phyloP scores from a whole-genome alignment of 2,888 invertebrate species.

The Lymantria dispar region DNA sequence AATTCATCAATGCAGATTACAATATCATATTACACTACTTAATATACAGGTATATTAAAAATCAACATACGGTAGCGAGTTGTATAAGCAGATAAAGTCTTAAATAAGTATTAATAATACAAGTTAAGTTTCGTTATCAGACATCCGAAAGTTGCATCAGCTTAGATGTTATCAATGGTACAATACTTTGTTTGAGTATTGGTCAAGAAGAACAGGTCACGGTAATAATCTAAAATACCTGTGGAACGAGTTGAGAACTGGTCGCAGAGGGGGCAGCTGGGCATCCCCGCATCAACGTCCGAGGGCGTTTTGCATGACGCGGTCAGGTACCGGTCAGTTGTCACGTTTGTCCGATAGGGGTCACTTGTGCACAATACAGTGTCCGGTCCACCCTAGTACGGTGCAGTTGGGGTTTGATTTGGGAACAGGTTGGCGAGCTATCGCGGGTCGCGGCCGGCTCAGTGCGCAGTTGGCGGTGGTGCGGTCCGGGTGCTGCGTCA shows the following conservation, averaged over 20 bases:
- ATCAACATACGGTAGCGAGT: constrained; percentile 12
- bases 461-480: constrained; percentile 60
- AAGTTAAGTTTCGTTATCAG: constrained; percentile 21
- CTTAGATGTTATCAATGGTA: constrained; percentile 41
- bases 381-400: constrained; percentile 58
- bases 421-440: constrained; percentile 48
- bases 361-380: constrained; percentile 69
- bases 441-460: constrained; percentile 25
- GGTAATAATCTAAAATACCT: constrained; percentile 63
- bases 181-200: constrained; percentile 38
- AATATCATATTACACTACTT: constrained; percentile 5
- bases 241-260: constrained; percentile 64
- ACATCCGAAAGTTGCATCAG: constrained; percentile 23
- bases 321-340: constrained; percentile 66
- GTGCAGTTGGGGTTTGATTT: constrained; percentile 45
- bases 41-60: not conserved
- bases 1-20: not conserved
- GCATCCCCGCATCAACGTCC: constrained; percentile 66
- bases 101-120: constrained; percentile 16
- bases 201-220: constrained; percentile 44
- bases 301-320: constrained; percentile 72
- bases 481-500: constrained; percentile 73
- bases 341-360: constrained; percentile 61
- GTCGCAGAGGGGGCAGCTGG: constrained; percentile 64
- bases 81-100: constrained; percentile 2